These are phyloP conservation scores for Andrena fulva DNA, from an alignment of 2,888 invertebrate species.

Conservation along the genomic window DNA sequence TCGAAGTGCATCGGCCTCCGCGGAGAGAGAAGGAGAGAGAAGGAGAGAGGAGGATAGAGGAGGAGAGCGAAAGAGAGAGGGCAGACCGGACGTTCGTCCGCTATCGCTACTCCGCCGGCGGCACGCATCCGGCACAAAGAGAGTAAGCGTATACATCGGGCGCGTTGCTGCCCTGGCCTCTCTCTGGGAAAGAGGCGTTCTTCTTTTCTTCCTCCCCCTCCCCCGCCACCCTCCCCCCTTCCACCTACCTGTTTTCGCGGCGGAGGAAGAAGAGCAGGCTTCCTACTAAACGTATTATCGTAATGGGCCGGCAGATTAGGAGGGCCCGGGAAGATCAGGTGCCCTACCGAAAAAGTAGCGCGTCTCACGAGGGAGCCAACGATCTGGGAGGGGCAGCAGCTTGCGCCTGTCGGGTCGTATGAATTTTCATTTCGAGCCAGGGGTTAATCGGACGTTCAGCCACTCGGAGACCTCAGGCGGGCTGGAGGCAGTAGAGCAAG, in stretches of 20 bases:
- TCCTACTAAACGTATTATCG: slow-evolving; percentile 72
- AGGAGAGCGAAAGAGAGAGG: slow-evolving; percentile 49
- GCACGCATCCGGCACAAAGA: slow-evolving; percentile 81
- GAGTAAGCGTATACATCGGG: slow-evolving; percentile 70
- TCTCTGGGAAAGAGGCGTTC: slow-evolving; percentile 78
- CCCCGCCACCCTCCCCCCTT: slow-evolving; percentile 24
- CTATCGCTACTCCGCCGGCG: slow-evolving; percentile 79
- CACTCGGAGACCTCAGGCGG: too few species aligned
- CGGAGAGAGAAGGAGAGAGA: slow-evolving; percentile 28
- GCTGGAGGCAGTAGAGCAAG: too few species aligned
- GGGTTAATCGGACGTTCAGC: too few species aligned
- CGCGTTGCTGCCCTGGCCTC: slow-evolving; percentile 30
- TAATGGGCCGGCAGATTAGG: slow-evolving; percentile 70
- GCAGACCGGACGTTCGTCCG: slow-evolving; percentile 82
- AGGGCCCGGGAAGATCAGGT: slow-evolving; percentile 64
- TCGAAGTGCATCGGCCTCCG: slow-evolving; percentile 79
- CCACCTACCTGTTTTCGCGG: slow-evolving; percentile 54
- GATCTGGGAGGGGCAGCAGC: slow-evolving; percentile 11
- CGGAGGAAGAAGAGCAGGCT: slow-evolving; percentile 53
- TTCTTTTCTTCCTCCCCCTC: slow-evolving; percentile 63
- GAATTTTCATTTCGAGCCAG: too few species aligned
- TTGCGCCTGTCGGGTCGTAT: neutral
- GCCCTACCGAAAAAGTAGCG: slow-evolving; percentile 63
- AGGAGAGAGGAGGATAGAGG: slow-evolving; percentile 6
- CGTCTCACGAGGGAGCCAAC: slow-evolving; percentile 60